Evolutionary conservation across 2,888 invertebrate genomes (phyloP).

Genomic region (Sialis lutaria): DNA sequence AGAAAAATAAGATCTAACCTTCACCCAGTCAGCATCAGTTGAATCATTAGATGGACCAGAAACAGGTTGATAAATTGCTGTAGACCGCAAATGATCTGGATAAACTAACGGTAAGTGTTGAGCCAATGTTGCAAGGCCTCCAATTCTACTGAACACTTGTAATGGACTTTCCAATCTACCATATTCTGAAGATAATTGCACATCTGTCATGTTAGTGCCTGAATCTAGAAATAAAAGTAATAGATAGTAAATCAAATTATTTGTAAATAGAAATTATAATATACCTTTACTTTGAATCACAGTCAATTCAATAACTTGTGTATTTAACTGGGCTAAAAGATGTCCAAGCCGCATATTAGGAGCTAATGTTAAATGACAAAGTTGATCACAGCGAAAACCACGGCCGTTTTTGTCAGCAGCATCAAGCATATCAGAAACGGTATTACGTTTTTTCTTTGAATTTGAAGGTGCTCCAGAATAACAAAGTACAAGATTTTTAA

Average conservation of each 20-base stretch:
- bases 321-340: neutral
- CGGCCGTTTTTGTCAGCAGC: neutral
- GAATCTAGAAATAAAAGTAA: conserved; percentile 3
- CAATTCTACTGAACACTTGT: conserved; percentile 74
- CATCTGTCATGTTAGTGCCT: conserved; percentile 8
- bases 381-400: conserved; percentile 20
- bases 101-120: conserved; percentile 78
- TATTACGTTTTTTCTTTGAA: too few species aligned
- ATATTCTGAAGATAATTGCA: conserved; percentile 11
- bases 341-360: conserved; percentile 8
- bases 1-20: conserved; percentile 20
- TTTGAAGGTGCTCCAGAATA: conserved; percentile 15
- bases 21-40: conserved; percentile 42
- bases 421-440: too few species aligned
- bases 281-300: conserved; percentile 4
- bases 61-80: conserved; percentile 25
- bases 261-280: neutral
- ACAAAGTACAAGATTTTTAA: conserved; percentile 36
- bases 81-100: conserved; percentile 48
- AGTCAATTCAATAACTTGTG: conserved; percentile 1
- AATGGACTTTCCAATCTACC: conserved; percentile 37
- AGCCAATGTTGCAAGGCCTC: conserved; percentile 76
- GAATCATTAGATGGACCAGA: conserved; percentile 24
- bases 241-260: neutral
- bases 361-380: conserved; percentile 22